These are phyloP conservation scores for Apodemus speciosus DNA, from an alignment of 2,113 vertebrate species.

Conservation along the genomic window DNA sequence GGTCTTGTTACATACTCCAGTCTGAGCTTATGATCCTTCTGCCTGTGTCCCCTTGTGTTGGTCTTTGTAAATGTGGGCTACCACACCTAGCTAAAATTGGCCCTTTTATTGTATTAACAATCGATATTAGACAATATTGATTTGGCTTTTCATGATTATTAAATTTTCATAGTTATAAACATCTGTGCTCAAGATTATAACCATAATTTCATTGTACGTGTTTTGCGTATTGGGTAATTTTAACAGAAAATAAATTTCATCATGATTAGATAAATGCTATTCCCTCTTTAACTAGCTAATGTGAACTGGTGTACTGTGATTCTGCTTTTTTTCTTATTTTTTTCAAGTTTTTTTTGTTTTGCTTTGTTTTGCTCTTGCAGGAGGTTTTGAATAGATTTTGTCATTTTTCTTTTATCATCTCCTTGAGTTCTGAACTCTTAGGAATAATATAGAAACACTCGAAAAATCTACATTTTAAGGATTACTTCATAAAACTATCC, in stretches of 20 bases:
- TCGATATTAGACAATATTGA: background rate
- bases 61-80: background rate
- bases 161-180: constrained; percentile 28
- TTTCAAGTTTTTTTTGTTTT: background rate
- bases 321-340: constrained; percentile 41
- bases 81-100: background rate
- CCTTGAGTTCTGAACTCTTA: background rate
- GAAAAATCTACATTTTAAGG: background rate
- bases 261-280: constrained; percentile 12
- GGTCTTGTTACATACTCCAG: background rate
- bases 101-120: background rate
- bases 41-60: background rate
- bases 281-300: background rate
- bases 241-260: constrained; percentile 30
- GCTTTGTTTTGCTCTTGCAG: constrained; percentile 5
- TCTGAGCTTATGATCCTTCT: background rate
- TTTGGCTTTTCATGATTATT: constrained; percentile 18
- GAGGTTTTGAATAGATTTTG: background rate
- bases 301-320: background rate
- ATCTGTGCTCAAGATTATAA: constrained; percentile 11
- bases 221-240: constrained; percentile 40
- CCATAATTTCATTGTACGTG: background rate
- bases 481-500: background rate
- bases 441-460: background rate
- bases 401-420: constrained; percentile 16